Evolutionary conservation across 2,113 vertebrate genomes (phyloP).

Genomic region (Anolis sagrei): DNA sequence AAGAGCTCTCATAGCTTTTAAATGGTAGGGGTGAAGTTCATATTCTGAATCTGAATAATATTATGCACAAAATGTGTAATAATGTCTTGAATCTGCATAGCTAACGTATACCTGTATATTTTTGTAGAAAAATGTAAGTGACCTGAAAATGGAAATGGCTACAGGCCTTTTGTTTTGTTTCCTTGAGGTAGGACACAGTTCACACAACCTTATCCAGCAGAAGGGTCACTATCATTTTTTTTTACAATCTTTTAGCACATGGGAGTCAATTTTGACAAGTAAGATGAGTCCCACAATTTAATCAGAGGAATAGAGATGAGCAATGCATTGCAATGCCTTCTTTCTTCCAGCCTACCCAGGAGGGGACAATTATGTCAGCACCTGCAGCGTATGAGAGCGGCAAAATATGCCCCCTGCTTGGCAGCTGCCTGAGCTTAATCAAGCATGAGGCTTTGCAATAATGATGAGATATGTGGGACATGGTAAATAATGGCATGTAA

Average conservation of each 20-base stretch:
- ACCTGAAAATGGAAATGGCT: neutral
- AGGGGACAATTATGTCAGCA: slow-evolving; percentile 56
- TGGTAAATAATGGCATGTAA: slow-evolving; percentile 36
- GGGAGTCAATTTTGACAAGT: slow-evolving; percentile 50
- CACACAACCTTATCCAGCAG: neutral
- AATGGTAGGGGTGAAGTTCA: neutral
- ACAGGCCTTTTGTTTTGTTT: neutral
- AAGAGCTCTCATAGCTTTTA: neutral
- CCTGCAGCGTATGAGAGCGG: slow-evolving; percentile 44
- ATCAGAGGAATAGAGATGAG: slow-evolving; percentile 58
- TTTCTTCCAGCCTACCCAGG: slow-evolving; percentile 54
- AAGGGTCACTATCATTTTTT: too few species aligned
- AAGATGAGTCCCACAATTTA: slow-evolving; percentile 53
- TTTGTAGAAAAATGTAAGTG: neutral
- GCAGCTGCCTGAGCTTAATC: slow-evolving; percentile 53
- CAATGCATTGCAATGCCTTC: slow-evolving; percentile 2
- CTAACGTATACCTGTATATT: neutral
- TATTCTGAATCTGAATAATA: neutral
- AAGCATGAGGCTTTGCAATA: slow-evolving; percentile 56
- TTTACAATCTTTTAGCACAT: slow-evolving; percentile 10
- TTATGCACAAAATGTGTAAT: too few species aligned
- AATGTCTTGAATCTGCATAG: neutral
- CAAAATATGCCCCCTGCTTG: slow-evolving; percentile 43
- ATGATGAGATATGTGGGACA: slow-evolving; percentile 45
- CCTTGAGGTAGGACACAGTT: neutral